phyloP scores from a whole-genome alignment of 2,113 vertebrate genomes.

The Boulengeromyrus knoepffleri region DNA sequence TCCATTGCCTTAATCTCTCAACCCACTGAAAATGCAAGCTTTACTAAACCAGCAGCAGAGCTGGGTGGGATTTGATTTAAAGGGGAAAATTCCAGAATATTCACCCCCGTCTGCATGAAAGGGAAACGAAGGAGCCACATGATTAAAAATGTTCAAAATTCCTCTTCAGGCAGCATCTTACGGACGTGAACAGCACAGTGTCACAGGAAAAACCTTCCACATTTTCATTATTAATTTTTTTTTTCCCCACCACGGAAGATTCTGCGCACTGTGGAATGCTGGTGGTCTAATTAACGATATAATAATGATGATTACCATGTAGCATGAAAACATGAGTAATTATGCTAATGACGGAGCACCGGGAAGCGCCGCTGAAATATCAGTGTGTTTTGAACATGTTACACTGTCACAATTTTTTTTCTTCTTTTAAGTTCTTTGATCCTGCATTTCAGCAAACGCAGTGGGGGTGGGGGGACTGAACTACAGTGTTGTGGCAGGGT shows the following conservation, averaged over 20 bases:
- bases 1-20: not conserved
- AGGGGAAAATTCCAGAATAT: not conserved
- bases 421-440: not conserved
- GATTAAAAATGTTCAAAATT: slow-evolving; percentile 1
- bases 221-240: not conserved
- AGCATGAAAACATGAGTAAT: slow-evolving; percentile 8
- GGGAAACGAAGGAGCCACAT: not conserved
- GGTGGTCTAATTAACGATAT: slow-evolving; percentile 12
- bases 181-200: not conserved
- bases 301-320: slow-evolving; percentile 13
- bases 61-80: not conserved
- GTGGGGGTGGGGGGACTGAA: not conserved
- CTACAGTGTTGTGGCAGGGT: not conserved
- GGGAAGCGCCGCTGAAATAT: not conserved
- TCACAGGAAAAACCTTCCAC: not conserved
- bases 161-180: not conserved
- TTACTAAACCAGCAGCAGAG: not conserved
- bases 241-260: not conserved
- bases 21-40: not conserved
- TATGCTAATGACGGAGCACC: not conserved
- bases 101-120: not conserved
- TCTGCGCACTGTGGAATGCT: not conserved
- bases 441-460: not conserved
- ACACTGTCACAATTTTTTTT: not conserved
- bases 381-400: not conserved